phyloP scores from a whole-genome alignment of 2,888 invertebrate species.

The Xylophagus ater region DNA sequence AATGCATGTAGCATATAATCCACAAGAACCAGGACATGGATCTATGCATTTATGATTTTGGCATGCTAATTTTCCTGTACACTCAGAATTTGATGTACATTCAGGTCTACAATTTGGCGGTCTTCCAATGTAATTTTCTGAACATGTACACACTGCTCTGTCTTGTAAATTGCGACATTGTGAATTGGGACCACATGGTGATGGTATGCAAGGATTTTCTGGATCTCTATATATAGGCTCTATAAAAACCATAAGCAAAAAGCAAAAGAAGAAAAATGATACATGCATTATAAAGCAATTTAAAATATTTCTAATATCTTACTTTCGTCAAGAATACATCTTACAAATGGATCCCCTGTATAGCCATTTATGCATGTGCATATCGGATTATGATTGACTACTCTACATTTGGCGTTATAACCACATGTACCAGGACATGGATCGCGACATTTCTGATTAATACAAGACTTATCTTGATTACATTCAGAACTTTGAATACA shows the following conservation, averaged over 20 bases:
- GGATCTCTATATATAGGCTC: constrained; percentile 27
- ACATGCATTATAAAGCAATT: constrained; percentile 3
- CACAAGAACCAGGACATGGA: constrained; percentile 79
- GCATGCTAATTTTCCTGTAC: constrained; percentile 72
- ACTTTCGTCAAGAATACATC: constrained; percentile 58
- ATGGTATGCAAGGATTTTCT: constrained; percentile 65
- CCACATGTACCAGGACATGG: constrained; percentile 80
- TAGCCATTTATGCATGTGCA: constrained; percentile 68
- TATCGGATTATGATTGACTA: constrained; percentile 75
- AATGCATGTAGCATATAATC: constrained; percentile 62
- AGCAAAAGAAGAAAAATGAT: constrained; percentile 11
- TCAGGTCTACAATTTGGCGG: constrained; percentile 79
- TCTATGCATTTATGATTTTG: constrained; percentile 68
- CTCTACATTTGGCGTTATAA: constrained; percentile 65
- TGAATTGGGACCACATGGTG: constrained; percentile 76
- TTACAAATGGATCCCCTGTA: constrained; percentile 70
- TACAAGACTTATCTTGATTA: constrained; percentile 66
- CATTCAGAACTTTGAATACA: constrained; percentile 78
- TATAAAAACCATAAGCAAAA: constrained; percentile 12
- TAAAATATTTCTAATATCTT: constrained; percentile 36
- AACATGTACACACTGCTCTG: constrained; percentile 69
- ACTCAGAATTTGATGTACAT: constrained; percentile 75
- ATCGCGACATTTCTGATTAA: constrained; percentile 66
- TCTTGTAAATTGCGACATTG: constrained; percentile 63
- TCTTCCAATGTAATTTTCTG: constrained; percentile 66